Conservation (phyloP, 2,113 vertebrate species). For the Emydura subglobosa region DNA sequence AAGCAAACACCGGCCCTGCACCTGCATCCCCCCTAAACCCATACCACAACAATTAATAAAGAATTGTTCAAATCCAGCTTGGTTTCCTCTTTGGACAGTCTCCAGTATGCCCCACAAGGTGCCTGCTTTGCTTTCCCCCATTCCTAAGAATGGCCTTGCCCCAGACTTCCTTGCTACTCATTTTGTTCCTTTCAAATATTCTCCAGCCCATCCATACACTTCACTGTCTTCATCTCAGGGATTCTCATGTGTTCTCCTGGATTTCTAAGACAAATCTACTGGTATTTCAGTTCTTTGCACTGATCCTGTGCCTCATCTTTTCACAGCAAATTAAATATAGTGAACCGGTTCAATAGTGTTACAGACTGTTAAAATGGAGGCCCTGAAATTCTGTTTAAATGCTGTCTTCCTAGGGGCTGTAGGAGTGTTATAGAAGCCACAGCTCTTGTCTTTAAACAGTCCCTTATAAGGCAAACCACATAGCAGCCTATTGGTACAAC, state of each 20-base stretch:
- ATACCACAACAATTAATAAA: background rate
- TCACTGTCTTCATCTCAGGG: background rate
- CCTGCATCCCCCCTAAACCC: too few relatives aligned
- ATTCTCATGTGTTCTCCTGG: background rate
- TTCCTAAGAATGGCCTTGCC: background rate
- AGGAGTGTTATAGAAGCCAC: too few relatives aligned
- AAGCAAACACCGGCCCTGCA: too few relatives aligned
- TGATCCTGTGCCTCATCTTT: background rate
- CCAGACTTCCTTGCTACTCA: accelerated
- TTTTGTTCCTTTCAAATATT: background rate
- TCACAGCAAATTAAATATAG: background rate
- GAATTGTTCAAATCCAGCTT: background rate
- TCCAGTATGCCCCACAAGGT: background rate
- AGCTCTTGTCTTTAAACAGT: too few relatives aligned
- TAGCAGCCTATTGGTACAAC: too few relatives aligned
- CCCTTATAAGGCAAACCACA: too few relatives aligned
- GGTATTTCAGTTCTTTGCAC: background rate
- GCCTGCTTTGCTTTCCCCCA: background rate
- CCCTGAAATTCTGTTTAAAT: too few relatives aligned
- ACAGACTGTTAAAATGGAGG: background rate
- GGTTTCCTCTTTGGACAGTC: background rate
- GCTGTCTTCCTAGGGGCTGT: too few relatives aligned
- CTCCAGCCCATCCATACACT: background rate
- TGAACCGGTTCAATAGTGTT: background rate
- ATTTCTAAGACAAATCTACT: background rate